Evolutionary conservation across 2,113 vertebrate species (phyloP).

Genomic region (Chaetodon auriga): DNA sequence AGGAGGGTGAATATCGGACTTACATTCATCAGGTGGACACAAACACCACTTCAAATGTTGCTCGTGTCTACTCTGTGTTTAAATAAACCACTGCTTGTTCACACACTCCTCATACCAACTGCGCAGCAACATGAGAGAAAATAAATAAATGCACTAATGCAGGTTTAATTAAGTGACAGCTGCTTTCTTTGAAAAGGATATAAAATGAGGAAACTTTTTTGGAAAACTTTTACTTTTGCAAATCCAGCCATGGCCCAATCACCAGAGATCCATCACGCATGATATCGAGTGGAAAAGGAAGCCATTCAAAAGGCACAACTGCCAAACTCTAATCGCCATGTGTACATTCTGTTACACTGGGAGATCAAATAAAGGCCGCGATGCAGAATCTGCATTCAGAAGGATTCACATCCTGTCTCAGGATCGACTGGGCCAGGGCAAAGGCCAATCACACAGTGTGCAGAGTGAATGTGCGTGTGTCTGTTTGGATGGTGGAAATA

Average conservation of each 20-base stretch:
- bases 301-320: slow-evolving; percentile 38
- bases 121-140: too few relatives aligned
- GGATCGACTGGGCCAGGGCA: slow-evolving; percentile 55
- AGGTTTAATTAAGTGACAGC: not conserved
- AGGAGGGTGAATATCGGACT: not conserved
- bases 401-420: slow-evolving; percentile 25
- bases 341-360: slow-evolving; percentile 41
- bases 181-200: too few relatives aligned
- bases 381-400: slow-evolving; percentile 66
- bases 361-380: slow-evolving; percentile 45
- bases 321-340: slow-evolving; percentile 44
- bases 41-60: not conserved
- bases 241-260: slow-evolving; percentile 20
- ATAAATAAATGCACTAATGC: not conserved
- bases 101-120: not conserved
- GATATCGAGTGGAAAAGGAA: slow-evolving; percentile 35
- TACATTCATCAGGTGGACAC: not conserved
- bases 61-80: not conserved
- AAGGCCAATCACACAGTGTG: slow-evolving; percentile 47
- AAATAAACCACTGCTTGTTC: not conserved
- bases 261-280: slow-evolving; percentile 37
- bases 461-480: slow-evolving; percentile 18
- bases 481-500: slow-evolving; percentile 11
- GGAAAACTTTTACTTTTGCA: slow-evolving; percentile 36
- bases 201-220: slow-evolving; percentile 7